Evolutionary conservation across 2,113 vertebrate species (phyloP).

Genomic region (Rhinolophus sinicus): DNA sequence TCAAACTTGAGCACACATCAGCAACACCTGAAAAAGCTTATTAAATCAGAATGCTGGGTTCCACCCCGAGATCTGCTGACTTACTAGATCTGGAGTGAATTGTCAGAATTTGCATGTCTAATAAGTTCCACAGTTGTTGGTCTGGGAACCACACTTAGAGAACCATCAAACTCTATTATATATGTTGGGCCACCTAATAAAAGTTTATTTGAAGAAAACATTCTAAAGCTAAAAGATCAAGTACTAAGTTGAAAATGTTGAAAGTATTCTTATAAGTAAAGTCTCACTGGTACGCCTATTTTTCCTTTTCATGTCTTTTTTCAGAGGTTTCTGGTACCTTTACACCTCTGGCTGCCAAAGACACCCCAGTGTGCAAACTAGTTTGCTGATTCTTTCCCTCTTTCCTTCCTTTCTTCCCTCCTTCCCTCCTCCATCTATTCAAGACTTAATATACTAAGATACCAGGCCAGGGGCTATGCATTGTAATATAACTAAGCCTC

Average conservation of each 20-base stretch:
- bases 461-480: background rate
- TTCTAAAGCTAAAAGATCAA: background rate
- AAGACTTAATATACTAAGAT: background rate
- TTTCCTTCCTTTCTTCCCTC: background rate
- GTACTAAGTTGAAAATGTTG: background rate
- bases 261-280: background rate
- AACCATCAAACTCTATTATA: background rate
- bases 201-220: background rate
- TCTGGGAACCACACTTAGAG: background rate
- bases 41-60: background rate
- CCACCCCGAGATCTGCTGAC: background rate
- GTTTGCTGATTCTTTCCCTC: background rate
- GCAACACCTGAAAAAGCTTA: background rate
- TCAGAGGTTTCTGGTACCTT: background rate
- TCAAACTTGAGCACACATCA: background rate
- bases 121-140: background rate
- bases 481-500: background rate
- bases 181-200: background rate
- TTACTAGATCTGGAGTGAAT: background rate
- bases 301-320: background rate
- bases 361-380: fast-evolving
- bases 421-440: background rate
- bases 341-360: background rate
- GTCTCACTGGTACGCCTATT: background rate
- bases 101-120: background rate